Conservation (phyloP, 2,888 invertebrate genomes). For the Cheilosia soror region DNA sequence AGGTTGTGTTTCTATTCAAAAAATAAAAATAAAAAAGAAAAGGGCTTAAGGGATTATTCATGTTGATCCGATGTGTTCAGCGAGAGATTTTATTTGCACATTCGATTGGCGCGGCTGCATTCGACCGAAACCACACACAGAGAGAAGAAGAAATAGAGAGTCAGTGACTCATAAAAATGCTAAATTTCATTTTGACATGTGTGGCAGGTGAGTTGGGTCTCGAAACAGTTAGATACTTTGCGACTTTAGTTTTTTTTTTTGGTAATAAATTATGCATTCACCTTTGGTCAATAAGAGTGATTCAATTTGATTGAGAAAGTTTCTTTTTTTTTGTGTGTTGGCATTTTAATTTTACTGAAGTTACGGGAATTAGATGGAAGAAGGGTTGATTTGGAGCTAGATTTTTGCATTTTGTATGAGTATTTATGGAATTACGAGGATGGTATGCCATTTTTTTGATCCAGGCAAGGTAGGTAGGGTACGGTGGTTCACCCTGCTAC, state of each 20-base stretch:
- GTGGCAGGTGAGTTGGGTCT: constrained; percentile 72
- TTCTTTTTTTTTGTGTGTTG: neutral
- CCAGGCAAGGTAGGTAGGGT: neutral
- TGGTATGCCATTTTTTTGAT: too few relatives aligned
- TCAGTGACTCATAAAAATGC: constrained; percentile 68
- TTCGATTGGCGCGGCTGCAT: constrained; percentile 53
- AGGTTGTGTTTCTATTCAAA: neutral
- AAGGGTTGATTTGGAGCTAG: constrained; percentile 42
- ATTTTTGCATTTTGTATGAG: neutral
- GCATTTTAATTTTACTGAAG: constrained; percentile 60
- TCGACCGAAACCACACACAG: neutral
- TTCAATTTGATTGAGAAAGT: constrained; percentile 69
- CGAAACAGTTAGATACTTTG: constrained; percentile 11
- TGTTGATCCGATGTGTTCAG: constrained; percentile 67
- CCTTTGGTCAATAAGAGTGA: constrained; percentile 62
- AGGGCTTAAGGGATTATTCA: constrained; percentile 70
- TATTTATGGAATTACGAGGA: neutral
- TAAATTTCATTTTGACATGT: constrained; percentile 73
- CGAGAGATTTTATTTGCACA: constrained; percentile 67
- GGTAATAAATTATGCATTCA: constrained; percentile 60
- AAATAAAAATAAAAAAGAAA: neutral
- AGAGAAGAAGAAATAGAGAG: neutral
- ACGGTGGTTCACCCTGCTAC: too few relatives aligned
- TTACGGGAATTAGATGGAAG: constrained; percentile 46
- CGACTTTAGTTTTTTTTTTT: constrained; percentile 22